Conservation (phyloP, 2,113 vertebrate species). For the Microcebus griseorufus region DNA sequence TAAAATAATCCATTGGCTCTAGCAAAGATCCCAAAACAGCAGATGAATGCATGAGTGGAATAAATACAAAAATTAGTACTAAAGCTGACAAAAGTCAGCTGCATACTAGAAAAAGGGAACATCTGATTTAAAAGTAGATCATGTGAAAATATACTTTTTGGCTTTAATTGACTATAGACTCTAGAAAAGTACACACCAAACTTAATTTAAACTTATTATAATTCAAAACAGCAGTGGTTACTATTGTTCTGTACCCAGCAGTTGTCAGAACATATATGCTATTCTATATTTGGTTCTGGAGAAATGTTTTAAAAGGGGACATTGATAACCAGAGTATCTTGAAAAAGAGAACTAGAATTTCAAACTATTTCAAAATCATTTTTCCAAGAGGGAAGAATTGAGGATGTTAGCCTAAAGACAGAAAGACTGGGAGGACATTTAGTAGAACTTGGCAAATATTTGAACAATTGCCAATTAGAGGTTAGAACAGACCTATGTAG, state of each 20-base stretch:
- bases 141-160: neutral
- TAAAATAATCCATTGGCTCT: neutral
- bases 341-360: neutral
- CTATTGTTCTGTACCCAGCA: neutral
- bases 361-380: neutral
- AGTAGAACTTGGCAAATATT: neutral
- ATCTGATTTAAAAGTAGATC: neutral
- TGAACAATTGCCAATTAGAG: neutral
- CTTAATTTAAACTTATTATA: neutral
- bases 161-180: neutral
- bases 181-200: neutral
- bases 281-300: neutral
- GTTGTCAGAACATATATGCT: neutral
- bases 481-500: neutral
- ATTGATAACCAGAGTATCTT: neutral
- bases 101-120: neutral
- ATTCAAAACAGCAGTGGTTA: neutral
- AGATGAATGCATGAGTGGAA: neutral
- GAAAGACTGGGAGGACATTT: neutral
- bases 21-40: neutral
- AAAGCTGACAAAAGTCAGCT: neutral
- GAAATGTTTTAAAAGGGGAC: neutral
- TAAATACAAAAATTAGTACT: neutral
- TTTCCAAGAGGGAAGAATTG: neutral
- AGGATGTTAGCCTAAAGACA: neutral